Percentiles rank a stretch among this genome's conserved stretches.
Evolutionary conservation across 2,797 vertebrate species (phyloP).

Genomic region (Typhlichthys subterraneus): DNA sequence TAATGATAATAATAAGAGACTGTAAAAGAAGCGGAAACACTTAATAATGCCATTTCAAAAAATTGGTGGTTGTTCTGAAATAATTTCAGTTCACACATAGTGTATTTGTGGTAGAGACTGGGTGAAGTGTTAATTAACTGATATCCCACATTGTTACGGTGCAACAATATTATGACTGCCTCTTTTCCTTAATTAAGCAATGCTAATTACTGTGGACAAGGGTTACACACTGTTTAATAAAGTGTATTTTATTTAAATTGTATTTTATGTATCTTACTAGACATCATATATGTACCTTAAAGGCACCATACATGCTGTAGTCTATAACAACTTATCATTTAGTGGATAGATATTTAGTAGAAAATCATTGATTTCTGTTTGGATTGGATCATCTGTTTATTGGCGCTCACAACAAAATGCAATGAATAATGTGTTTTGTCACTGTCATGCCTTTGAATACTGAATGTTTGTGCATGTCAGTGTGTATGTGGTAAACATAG

Average conservation of each 20-base stretch:
- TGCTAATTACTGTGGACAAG: constrained; percentile 10
- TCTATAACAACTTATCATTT: too few relatives aligned
- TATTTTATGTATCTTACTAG: neutral
- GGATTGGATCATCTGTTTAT: too few relatives aligned
- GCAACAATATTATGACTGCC: constrained; percentile 1
- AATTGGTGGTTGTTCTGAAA: neutral
- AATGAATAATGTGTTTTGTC: too few relatives aligned
- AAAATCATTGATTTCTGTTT: too few relatives aligned
- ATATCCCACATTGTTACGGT: constrained; percentile 1
- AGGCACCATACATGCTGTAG: too few relatives aligned
- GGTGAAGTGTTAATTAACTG: constrained; percentile 35
- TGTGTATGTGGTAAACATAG: too few relatives aligned
- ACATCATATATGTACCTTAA: too few relatives aligned
- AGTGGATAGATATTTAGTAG: too few relatives aligned
- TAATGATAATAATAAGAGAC: constrained; percentile 49
- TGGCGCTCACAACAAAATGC: too few relatives aligned
- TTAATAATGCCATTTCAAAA: neutral
- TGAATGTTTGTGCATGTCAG: too few relatives aligned
- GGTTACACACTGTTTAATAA: neutral
- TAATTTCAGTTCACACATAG: constrained; percentile 8
- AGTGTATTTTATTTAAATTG: constrained; percentile 19
- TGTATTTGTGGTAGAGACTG: constrained; percentile 5
- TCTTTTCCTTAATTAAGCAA: constrained; percentile 7
- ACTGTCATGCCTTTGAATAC: too few relatives aligned
- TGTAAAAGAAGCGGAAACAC: constrained; percentile 4